Percentiles rank a stretch among this genome's conserved stretches.
Evolutionary conservation across 2,888 invertebrate genomes (phyloP).

Genomic region (Biston stratarius): DNA sequence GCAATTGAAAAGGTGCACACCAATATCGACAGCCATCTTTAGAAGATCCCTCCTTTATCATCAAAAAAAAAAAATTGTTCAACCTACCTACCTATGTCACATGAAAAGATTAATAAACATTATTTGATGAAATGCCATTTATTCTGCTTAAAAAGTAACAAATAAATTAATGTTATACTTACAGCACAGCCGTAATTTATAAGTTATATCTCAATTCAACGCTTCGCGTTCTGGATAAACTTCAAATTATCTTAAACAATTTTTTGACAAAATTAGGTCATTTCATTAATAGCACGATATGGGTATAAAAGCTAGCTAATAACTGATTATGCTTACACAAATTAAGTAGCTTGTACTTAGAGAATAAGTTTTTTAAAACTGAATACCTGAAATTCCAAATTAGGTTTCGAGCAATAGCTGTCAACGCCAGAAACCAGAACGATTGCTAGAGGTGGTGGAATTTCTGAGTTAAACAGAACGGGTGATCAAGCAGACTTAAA

Average conservation of each 20-base stretch:
- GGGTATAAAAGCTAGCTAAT: slow-evolving; percentile 11
- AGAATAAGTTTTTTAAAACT: not conserved
- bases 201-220: slow-evolving; percentile 8
- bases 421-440: not conserved
- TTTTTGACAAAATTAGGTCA: not conserved
- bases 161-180: slow-evolving; percentile 63
- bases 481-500: no score
- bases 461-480: no score
- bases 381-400: not conserved
- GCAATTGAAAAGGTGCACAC: no score
- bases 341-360: not conserved
- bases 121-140: slow-evolving; percentile 42
- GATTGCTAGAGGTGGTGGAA: no score
- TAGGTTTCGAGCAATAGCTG: not conserved
- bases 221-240: slow-evolving; percentile 19
- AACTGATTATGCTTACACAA: not conserved
- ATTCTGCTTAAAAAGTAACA: slow-evolving; percentile 51
- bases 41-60: no score
- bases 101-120: slow-evolving; percentile 7
- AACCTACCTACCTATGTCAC: not conserved
- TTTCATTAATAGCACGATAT: slow-evolving; percentile 14
- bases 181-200: slow-evolving; percentile 61
- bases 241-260: not conserved
- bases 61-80: not conserved
- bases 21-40: no score